Base-by-base conservation (phyloP, 2,113 vertebrate genomes). In the Prolemur simus region DNA sequence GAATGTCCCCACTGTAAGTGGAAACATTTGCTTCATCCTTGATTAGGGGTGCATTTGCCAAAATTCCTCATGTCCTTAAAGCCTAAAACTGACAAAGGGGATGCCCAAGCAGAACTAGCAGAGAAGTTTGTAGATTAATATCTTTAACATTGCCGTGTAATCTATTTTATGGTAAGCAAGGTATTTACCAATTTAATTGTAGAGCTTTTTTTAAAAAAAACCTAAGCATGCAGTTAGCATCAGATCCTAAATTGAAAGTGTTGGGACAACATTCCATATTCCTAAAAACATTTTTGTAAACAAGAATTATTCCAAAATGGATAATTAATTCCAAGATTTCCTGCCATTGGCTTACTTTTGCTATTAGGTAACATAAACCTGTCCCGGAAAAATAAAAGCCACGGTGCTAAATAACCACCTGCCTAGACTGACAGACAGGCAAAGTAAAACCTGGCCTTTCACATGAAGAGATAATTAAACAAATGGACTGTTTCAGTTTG, bases 381-480 rank as follows among this genome's bases (percentile, higher is more conserved):
- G 94, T 82, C 69, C 0, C 10, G 23, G 84, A 97, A 97, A 98
- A 98, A 98, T 95, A 96, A 98, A 98, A 95, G 42, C 27, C 29
- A 7, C 0, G 4, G 47, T 68, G 42, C 87, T 81, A 37, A 96
- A 42, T 60, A 92, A 63, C 86, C 96, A 95, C 96, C 98, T 97
- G 97, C 96, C 97, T 89, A 78, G 91, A 91, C 78, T 54, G 98
- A 97, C 87, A 95, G 96, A 95, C 92, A 74, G 97, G 97, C 95
- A 92, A 97, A 97, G 97, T 14, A 96, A 98, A 98, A 97, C 96
- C 94, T 77, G 81, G 98, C 66, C 0, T 78, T 52, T 66, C 45
- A 80, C 97, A 85, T 95, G 74, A 94, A 94, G 89, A 97, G 98
- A 97, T 98, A 97, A 98, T 98, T 98, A 98, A 98, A 97, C 96